Conservation (phyloP, 2,113 vertebrate genomes). For the Fulmarus glacialis region DNA sequence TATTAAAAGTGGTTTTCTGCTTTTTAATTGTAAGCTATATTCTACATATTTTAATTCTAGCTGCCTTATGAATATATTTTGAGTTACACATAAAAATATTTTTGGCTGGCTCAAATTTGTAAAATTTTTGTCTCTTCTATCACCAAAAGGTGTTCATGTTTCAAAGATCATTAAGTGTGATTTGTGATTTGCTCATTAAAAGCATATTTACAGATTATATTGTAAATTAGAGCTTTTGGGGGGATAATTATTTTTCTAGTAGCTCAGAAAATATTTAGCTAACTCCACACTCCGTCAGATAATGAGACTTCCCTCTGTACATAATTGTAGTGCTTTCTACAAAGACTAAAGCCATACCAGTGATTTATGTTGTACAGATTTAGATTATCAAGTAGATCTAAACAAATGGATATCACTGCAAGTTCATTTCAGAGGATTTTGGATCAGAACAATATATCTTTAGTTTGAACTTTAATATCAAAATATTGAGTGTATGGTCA, state of each 20-base stretch:
- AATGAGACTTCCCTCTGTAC: background rate
- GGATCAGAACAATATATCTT: background rate
- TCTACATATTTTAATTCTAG: conserved; percentile 67
- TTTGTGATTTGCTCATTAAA: conserved; percentile 44
- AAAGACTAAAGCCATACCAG: background rate
- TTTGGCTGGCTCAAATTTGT: conserved; percentile 30
- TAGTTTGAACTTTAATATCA: background rate
- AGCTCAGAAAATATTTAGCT: background rate
- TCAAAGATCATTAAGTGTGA: conserved; percentile 22
- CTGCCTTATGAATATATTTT: conserved; percentile 31
- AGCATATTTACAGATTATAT: conserved; percentile 19
- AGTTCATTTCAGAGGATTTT: background rate
- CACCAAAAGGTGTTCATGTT: conserved; percentile 7
- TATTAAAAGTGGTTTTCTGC: conserved; percentile 61
- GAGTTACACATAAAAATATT: conserved; percentile 46
- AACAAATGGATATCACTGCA: background rate
- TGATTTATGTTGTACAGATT: background rate
- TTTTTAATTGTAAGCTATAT: conserved; percentile 71
- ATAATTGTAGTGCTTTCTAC: background rate
- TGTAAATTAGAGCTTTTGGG: background rate
- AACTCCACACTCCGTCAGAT: background rate
- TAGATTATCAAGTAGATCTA: background rate
- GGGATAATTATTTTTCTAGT: background rate
- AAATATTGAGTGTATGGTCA: background rate
- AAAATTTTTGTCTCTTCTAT: conserved; percentile 39